phyloP scores from a whole-genome alignment of 2,113 vertebrate genomes.

The Turnix velox region DNA sequence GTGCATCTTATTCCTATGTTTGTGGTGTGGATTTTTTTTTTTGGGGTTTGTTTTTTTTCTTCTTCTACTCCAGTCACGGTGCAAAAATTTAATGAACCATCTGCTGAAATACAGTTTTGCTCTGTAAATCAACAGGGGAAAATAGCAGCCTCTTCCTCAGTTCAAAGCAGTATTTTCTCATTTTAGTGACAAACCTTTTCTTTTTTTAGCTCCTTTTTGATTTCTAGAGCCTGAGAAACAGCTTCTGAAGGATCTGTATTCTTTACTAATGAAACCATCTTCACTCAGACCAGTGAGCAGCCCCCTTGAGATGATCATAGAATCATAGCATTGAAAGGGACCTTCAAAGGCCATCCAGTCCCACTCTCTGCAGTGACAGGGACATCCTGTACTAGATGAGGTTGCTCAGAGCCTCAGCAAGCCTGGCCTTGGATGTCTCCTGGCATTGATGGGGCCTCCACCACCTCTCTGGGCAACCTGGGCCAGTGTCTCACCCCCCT shows the following conservation, averaged over 20 bases:
- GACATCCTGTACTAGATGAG: no score
- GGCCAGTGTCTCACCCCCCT: no score
- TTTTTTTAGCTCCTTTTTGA: neutral
- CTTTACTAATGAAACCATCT: neutral
- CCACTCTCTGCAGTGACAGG: no score
- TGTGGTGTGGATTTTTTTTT: neutral
- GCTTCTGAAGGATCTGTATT: neutral
- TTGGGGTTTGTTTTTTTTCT: neutral
- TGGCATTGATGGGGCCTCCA: no score
- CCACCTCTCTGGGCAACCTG: no score
- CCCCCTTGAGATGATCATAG: neutral
- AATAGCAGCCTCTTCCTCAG: neutral
- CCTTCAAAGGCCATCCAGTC: no score
- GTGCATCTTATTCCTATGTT: neutral
- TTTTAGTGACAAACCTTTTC: neutral
- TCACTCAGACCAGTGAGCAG: neutral
- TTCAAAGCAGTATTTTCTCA: neutral
- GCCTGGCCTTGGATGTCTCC: no score
- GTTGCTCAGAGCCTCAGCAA: no score
- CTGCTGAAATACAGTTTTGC: conserved; percentile 20
- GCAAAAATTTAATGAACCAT: conserved; percentile 55
- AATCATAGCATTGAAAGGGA: no score
- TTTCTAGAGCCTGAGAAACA: neutral
- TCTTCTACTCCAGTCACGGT: neutral
- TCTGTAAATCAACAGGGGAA: conserved; percentile 2